phyloP scores from a whole-genome alignment of 2,888 invertebrate species.

The Eilema caniola region DNA sequence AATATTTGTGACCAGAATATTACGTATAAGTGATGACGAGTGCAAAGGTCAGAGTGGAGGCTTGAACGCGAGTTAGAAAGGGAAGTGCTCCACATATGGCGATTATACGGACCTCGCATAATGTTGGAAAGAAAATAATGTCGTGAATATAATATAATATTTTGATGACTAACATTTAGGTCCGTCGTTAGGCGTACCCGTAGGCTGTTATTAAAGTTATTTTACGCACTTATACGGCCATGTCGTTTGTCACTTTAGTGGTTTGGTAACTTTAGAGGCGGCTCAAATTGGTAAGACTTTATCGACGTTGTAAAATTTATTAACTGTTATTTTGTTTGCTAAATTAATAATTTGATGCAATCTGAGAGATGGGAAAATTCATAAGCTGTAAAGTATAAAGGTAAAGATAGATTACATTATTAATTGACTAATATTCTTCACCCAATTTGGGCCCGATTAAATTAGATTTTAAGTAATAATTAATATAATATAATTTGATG shows the following conservation, averaged over 20 bases:
- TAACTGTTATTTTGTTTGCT: neutral
- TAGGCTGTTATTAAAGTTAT: constrained; percentile 39
- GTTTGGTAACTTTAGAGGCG: constrained; percentile 5
- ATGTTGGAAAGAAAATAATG: constrained; percentile 44
- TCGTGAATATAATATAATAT: constrained; percentile 37
- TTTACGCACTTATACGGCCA: constrained; percentile 1
- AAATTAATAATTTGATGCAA: neutral
- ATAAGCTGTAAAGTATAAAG: neutral
- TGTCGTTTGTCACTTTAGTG: constrained; percentile 11
- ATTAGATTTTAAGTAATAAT: no score
- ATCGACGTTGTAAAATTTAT: neutral
- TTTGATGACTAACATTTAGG: constrained; percentile 39
- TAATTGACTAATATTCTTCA: no score
- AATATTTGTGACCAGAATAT: constrained; percentile 55
- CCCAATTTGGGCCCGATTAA: no score
- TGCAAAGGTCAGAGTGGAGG: constrained; percentile 52
- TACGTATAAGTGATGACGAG: constrained; percentile 56
- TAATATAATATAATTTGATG: no score
- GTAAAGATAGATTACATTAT: neutral
- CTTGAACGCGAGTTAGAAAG: constrained; percentile 37
- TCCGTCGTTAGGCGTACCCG: constrained; percentile 26
- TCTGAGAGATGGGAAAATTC: neutral
- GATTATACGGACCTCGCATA: constrained; percentile 40
- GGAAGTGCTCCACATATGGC: constrained; percentile 47
- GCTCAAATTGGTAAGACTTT: constrained; percentile 5